Evolutionary conservation across 2,113 vertebrate species (phyloP).

Genomic region (Turdus rufiventris): DNA sequence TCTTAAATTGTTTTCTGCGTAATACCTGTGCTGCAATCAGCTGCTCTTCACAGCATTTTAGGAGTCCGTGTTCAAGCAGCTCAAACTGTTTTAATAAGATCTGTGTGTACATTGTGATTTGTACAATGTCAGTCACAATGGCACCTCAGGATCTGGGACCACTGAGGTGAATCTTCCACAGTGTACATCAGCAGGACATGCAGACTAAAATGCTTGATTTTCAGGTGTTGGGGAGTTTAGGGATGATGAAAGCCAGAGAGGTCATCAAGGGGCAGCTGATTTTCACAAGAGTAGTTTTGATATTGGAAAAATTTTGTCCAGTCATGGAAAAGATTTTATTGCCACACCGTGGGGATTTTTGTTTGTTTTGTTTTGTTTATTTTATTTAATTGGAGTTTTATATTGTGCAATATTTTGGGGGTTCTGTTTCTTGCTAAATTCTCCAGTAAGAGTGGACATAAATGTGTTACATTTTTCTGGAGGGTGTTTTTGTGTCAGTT

Average conservation of each 20-base stretch:
- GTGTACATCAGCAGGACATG: background rate
- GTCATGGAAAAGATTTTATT: background rate
- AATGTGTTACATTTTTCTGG: background rate
- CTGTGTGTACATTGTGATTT: background rate
- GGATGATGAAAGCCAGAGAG: background rate
- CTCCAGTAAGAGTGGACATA: background rate
- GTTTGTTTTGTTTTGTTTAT: too few species aligned
- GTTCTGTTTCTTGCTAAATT: background rate
- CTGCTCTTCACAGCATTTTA: accelerated
- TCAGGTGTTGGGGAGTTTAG: background rate
- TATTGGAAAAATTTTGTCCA: background rate
- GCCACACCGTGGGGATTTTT: background rate
- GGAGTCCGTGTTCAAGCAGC: background rate
- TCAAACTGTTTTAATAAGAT: background rate
- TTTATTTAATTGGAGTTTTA: background rate
- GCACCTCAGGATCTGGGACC: background rate
- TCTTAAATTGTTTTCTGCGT: background rate
- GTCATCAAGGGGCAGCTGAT: background rate
- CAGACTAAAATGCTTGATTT: background rate
- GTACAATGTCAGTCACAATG: background rate
- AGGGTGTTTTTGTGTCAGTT: background rate
- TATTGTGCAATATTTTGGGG: background rate
- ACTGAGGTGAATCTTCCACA: background rate
- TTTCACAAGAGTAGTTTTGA: background rate
- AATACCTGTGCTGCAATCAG: background rate